These are phyloP conservation scores for Scomber scombrus DNA, from an alignment of 2,113 vertebrate species.

Conservation along the genomic window DNA sequence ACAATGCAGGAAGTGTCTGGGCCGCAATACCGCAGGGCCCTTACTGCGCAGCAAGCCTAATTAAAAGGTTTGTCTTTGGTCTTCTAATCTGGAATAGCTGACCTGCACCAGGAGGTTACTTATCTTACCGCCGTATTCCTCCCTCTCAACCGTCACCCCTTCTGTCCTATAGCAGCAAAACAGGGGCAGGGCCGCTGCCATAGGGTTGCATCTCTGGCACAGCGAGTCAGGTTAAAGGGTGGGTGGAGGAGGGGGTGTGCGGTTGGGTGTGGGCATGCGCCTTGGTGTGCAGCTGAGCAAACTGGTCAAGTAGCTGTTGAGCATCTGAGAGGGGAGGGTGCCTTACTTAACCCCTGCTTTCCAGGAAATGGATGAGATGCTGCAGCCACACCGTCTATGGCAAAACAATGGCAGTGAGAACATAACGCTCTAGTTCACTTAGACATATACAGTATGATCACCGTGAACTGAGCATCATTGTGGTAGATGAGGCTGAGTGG, in stretches of 20 bases:
- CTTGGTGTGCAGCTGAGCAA: conserved; percentile 80
- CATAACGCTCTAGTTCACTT: neutral
- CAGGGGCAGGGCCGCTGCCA: conserved; percentile 24
- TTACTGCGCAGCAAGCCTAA: conserved; percentile 74
- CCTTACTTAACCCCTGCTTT: conserved; percentile 59
- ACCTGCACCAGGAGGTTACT: conserved; percentile 60
- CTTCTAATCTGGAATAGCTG: conserved; percentile 78
- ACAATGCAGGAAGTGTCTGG: conserved; percentile 81
- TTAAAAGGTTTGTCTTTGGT: conserved; percentile 80
- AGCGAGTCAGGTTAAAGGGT: neutral
- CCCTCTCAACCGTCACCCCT: conserved; percentile 17
- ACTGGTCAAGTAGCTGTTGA: conserved; percentile 79
- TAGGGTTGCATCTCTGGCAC: conserved; percentile 55
- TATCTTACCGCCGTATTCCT: conserved; percentile 35
- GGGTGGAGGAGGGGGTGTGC: conserved; percentile 19
- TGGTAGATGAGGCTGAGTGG: neutral
- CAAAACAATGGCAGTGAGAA: conserved; percentile 8
- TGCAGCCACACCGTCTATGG: conserved; percentile 29
- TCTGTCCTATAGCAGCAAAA: conserved; percentile 28
- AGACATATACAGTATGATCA: neutral
- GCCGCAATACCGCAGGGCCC: conserved; percentile 75
- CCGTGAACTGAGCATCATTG: neutral
- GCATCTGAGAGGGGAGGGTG: conserved; percentile 58
- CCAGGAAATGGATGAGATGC: conserved; percentile 36
- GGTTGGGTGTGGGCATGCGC: conserved; percentile 32